Evolutionary conservation across 2,113 vertebrate genomes (phyloP).

Genomic region (Mustela lutreola): DNA sequence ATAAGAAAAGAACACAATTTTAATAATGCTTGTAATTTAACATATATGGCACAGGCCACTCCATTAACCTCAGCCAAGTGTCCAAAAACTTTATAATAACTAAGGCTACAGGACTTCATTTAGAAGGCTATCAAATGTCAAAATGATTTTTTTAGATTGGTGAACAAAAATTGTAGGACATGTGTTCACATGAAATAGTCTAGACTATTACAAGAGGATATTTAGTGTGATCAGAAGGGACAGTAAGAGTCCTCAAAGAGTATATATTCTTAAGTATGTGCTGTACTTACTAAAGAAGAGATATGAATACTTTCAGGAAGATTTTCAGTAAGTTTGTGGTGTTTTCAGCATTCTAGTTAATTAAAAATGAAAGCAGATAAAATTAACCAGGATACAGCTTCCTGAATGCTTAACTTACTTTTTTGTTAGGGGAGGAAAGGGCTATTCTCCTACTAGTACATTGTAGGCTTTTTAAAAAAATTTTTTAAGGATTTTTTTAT

Average conservation of each 20-base stretch:
- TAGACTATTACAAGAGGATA: background rate
- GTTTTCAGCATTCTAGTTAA: background rate
- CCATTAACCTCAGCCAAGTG: background rate
- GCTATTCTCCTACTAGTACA: background rate
- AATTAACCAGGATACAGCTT: background rate
- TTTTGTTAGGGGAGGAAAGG: background rate
- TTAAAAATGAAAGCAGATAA: background rate
- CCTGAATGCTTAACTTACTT: background rate
- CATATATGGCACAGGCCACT: background rate
- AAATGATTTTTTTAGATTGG: background rate
- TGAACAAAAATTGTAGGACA: conserved; percentile 14
- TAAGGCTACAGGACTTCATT: background rate
- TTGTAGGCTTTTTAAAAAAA: background rate
- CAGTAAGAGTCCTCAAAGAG: background rate
- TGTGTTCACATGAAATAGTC: background rate
- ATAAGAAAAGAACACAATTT: background rate
- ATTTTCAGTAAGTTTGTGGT: background rate
- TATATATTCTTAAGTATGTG: background rate
- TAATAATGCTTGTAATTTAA: background rate
- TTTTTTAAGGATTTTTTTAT: too few species aligned
- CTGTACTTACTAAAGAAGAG: background rate
- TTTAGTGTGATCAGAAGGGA: background rate
- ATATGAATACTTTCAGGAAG: background rate
- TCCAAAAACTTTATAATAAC: background rate
- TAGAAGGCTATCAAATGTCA: background rate